Percentiles rank a stretch among this genome's conserved stretches.
Evolutionary conservation across 1,140 invertebrate genomes (phyloP).

Genomic region (Monochamus saltuarius): DNA sequence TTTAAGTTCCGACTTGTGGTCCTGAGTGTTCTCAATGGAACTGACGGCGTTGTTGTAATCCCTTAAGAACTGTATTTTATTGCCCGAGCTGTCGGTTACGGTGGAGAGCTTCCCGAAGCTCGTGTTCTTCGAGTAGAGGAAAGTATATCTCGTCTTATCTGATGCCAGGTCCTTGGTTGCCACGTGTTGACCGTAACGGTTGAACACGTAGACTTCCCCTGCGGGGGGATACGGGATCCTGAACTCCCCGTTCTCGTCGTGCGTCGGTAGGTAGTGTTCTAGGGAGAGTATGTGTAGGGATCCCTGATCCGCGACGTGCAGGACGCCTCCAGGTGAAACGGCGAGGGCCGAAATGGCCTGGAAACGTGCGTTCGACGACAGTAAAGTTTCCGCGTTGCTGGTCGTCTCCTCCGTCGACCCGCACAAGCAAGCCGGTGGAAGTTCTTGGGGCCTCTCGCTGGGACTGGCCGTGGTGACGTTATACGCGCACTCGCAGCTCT

Average conservation of each 20-base stretch:
- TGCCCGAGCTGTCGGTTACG: constrained; percentile 89
- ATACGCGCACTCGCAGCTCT: constrained; percentile 61
- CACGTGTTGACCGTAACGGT: constrained; percentile 91
- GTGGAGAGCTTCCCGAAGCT: constrained; percentile 92
- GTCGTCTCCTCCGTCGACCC: constrained; percentile 65
- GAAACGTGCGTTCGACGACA: constrained; percentile 88
- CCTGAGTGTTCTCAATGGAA: constrained; percentile 91
- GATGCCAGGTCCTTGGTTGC: constrained; percentile 91
- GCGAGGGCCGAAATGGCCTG: constrained; percentile 89
- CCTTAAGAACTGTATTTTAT: constrained; percentile 87
- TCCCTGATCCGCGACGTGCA: constrained; percentile 93
- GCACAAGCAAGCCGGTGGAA: constrained; percentile 58
- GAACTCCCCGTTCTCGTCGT: constrained; percentile 89
- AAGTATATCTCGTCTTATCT: constrained; percentile 88
- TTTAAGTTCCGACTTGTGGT: constrained; percentile 86
- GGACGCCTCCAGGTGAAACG: constrained; percentile 88
- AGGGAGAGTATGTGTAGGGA: constrained; percentile 85
- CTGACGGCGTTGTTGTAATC: constrained; percentile 89
- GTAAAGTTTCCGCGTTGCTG: constrained; percentile 76
- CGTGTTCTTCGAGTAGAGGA: constrained; percentile 95
- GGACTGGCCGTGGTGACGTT: constrained; percentile 58
- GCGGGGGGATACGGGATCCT: constrained; percentile 84
- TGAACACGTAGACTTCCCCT: constrained; percentile 93
- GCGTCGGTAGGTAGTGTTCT: constrained; percentile 84
- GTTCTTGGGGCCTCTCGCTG: constrained; percentile 42